Percentiles rank a stretch among this genome's conserved stretches.
Evolutionary conservation across 2,113 vertebrate genomes (phyloP).

Genomic region (Mirza zaza): DNA sequence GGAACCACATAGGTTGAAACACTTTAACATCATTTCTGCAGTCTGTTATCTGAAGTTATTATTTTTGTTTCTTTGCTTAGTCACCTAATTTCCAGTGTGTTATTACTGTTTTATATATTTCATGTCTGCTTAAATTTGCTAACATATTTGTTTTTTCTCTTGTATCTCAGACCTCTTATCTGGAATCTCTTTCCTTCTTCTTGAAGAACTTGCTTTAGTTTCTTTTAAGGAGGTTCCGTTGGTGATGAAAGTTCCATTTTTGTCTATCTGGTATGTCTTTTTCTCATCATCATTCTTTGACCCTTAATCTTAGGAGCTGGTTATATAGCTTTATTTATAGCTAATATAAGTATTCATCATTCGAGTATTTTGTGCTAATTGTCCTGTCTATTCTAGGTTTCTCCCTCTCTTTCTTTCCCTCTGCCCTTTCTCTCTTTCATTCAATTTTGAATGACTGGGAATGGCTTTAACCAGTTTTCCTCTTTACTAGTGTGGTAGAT

Average conservation of each 20-base stretch:
- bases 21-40: not conserved
- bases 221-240: not conserved
- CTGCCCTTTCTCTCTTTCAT: not conserved
- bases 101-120: not conserved
- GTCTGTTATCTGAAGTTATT: not conserved
- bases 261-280: not conserved
- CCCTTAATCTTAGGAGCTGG: not conserved
- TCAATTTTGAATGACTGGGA: not conserved
- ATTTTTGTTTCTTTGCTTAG: not conserved
- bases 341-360: not conserved
- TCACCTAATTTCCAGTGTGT: not conserved
- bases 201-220: not conserved
- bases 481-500: not conserved
- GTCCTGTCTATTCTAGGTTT: not conserved
- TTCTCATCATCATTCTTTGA: not conserved
- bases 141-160: not conserved
- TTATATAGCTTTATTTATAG: not conserved
- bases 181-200: not conserved
- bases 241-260: not conserved
- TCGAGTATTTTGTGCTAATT: not conserved
- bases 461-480: not conserved
- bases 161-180: not conserved
- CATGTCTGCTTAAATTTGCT: not conserved
- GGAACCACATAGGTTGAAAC: not conserved
- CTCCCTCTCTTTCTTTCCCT: not conserved